Percentiles rank a stretch among this genome's conserved stretches.
These are phyloP conservation scores for Torymus aiolomorphi DNA, from an alignment of 2,888 invertebrate species.

Conservation along the genomic window DNA sequence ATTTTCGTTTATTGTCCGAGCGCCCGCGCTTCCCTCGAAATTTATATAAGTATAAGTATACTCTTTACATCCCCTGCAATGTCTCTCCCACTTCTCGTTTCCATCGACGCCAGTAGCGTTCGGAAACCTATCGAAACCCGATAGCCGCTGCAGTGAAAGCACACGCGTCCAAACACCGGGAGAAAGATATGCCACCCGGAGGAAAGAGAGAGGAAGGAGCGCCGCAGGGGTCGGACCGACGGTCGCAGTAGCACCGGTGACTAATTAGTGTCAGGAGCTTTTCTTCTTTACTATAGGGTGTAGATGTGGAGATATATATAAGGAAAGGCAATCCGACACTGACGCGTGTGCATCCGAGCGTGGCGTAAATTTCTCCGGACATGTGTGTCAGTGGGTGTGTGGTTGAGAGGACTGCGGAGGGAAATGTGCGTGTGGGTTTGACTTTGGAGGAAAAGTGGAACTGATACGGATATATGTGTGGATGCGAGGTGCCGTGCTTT, in stretches of 20 bases:
- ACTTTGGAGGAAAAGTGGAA: constrained; percentile 15
- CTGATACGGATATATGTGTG: constrained; percentile 2
- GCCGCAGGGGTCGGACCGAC: constrained; percentile 42
- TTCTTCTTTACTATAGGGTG: constrained; percentile 25
- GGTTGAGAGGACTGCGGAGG: neutral
- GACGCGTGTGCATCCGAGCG: constrained; percentile 45
- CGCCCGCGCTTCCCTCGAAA: no score
- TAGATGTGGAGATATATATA: neutral
- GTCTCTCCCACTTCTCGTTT: no score
- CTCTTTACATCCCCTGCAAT: no score
- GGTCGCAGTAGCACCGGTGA: constrained; percentile 37
- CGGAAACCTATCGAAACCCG: no score
- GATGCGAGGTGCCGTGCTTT: no score
- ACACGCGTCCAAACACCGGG: no score
- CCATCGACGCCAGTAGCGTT: no score
- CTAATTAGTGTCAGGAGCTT: constrained; percentile 51
- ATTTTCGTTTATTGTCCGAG: no score
- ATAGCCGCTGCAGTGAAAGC: no score
- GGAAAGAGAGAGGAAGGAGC: constrained; percentile 18
- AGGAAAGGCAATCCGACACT: constrained; percentile 34
- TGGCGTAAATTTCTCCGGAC: constrained; percentile 45
- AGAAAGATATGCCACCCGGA: no score
- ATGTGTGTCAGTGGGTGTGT: constrained; percentile 31
- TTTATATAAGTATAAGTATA: no score
- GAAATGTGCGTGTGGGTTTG: neutral